Evolutionary conservation across 2,797 vertebrate genomes (phyloP).

Genomic region (Tapirus indicus): DNA sequence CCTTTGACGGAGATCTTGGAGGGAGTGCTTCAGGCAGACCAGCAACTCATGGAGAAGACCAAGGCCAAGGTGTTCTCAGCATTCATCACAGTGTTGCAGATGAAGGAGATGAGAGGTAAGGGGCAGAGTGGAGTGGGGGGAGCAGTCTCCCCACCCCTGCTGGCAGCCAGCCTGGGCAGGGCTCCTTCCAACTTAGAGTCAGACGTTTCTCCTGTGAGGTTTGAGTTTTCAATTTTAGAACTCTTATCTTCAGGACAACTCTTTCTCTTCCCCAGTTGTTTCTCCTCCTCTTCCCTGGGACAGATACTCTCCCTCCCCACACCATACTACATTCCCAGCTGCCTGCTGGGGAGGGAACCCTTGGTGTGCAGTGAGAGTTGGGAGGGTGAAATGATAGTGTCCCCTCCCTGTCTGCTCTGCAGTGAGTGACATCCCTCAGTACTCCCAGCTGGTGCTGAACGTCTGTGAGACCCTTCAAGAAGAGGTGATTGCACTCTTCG

Average conservation of each 20-base stretch:
- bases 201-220: fast-evolving
- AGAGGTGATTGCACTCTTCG: slow-evolving; percentile 93
- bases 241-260: background rate
- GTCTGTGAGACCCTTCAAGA: slow-evolving; percentile 97
- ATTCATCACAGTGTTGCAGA: slow-evolving; percentile 96
- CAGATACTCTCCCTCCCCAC: background rate
- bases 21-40: slow-evolving; percentile 95
- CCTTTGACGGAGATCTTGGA: slow-evolving; percentile 96
- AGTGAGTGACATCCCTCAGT: slow-evolving; percentile 93
- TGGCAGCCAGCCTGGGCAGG: background rate
- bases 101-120: slow-evolving; percentile 95
- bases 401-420: slow-evolving; percentile 57
- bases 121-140: background rate
- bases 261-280: background rate
- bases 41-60: slow-evolving; percentile 96
- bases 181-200: background rate
- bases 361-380: background rate
- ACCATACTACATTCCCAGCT: background rate
- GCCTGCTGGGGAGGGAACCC: background rate
- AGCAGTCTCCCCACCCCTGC: background rate
- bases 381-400: background rate
- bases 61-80: slow-evolving; percentile 98
- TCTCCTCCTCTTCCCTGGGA: background rate
- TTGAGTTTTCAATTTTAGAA: background rate
- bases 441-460: slow-evolving; percentile 95